phyloP scores from a whole-genome alignment of 2,113 vertebrate species.

The Leptobrachium ailaonicum region DNA sequence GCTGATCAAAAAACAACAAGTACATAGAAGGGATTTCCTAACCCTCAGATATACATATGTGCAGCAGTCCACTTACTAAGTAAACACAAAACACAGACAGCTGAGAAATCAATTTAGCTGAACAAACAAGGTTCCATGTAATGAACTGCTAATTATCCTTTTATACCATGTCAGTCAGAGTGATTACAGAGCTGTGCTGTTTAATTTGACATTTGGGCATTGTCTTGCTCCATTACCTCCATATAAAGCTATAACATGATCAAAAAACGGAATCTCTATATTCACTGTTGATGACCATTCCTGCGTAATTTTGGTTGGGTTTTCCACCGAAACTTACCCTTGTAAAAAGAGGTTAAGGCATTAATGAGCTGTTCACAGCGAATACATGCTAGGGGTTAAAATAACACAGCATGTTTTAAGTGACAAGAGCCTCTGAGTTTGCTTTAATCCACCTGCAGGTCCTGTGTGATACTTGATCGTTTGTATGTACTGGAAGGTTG shows the following conservation, averaged over 20 bases:
- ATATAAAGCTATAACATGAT: conserved; percentile 76
- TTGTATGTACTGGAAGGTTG: no score
- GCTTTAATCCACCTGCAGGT: no score
- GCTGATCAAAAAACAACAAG: conserved; percentile 63
- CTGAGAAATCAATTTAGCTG: conserved; percentile 89
- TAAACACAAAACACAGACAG: conserved; percentile 84
- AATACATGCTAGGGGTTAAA: no score
- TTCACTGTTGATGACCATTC: not conserved
- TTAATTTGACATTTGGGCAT: conserved; percentile 82
- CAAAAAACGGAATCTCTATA: conserved; percentile 53
- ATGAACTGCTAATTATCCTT: conserved; percentile 90
- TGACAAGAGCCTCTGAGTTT: no score
- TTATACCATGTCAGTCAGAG: conserved; percentile 85
- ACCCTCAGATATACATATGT: conserved; percentile 74
- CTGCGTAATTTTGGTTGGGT: conserved; percentile 8
- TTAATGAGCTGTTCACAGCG: no score
- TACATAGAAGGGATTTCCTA: conserved; percentile 76
- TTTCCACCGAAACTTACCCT: not conserved
- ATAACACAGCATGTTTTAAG: no score
- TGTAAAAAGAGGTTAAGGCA: no score
- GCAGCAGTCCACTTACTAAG: conserved; percentile 75
- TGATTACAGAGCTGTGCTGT: conserved; percentile 82
- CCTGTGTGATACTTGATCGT: no score
- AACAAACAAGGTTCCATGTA: conserved; percentile 88
- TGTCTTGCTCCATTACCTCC: conserved; percentile 80